Percentiles rank a stretch among this genome's conserved stretches.
phyloP scores from a whole-genome alignment of 1,140 invertebrate genomes.

The Sinonovacula constricta region DNA sequence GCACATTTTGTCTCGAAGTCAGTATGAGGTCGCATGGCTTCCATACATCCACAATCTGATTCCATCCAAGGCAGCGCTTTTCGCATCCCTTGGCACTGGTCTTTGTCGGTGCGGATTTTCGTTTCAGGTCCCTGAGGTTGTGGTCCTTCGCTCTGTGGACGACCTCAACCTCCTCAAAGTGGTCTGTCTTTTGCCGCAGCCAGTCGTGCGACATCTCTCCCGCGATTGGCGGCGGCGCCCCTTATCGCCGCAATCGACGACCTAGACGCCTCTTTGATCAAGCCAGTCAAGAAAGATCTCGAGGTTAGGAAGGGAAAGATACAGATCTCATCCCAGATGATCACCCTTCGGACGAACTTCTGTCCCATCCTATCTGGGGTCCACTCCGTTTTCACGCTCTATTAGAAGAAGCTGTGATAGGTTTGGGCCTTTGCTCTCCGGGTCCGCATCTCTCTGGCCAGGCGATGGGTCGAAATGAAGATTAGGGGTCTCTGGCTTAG shows the following conservation, averaged over 20 bases:
- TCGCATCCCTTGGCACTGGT: neutral
- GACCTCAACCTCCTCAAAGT: neutral
- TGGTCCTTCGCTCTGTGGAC: neutral
- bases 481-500: neutral
- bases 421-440: constrained; percentile 8
- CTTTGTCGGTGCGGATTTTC: neutral
- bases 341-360: constrained; percentile 5
- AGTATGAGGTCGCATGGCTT: constrained; percentile 26
- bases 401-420: constrained; percentile 48
- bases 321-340: constrained; percentile 9
- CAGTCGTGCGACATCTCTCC: constrained; percentile 6
- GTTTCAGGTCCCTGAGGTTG: neutral
- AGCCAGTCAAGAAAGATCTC: constrained; percentile 40
- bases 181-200: neutral
- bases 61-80: neutral
- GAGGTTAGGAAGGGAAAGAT: constrained; percentile 18
- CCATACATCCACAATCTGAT: constrained; percentile 20
- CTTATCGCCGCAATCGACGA: constrained; percentile 38
- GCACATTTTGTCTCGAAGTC: neutral
- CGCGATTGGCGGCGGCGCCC: constrained; percentile 24
- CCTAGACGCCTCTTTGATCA: constrained; percentile 17
- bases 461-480: constrained; percentile 11
- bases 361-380: constrained; percentile 35
- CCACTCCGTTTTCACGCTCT: constrained; percentile 32
- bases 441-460: constrained; percentile 13